Evolutionary conservation across 2,888 invertebrate genomes (phyloP), one percentile per base, ranked within the genome.

Genomic region (Aproaerema taeniolella): DNA sequence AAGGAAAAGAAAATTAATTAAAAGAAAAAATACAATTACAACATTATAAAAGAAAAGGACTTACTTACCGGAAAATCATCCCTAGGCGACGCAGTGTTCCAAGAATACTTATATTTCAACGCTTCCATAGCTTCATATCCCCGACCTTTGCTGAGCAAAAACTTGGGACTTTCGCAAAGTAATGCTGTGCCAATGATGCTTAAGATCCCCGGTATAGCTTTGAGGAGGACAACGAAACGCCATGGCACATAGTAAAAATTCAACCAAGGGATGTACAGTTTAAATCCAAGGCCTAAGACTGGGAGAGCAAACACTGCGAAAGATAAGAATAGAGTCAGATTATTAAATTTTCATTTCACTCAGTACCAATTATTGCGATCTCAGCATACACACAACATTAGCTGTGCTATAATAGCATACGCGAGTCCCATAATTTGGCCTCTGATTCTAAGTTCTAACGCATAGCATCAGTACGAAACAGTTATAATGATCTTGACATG

Each of bases 161-260:
- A 95, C 64, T 93, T 93, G 0, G 95, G 95, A 49, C 93, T 95
- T 64, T 95, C 95, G 0, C 92, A 90, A 38, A 91, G 71, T 30
- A 79, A 76, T 0, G 86, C 55, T 10, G 90, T 71, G 15, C 88
- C 81, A 0, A 90, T 8, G 0, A 89, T 85, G 0, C 92, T 90
- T 0, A 91, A 26, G 0, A 91, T 54, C 33, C 91, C 89, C 0
- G 94, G 90, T 0, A 92, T 15, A 38, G 89, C 88, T 49, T 93
- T 88, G 1, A 90, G 52, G 7, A 91, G 86, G 28, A 94, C 69
- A 35, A 93, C 89, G 12, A 94, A 53, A 31, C 95, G 82, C 95
- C 95, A 95, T 0, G 94, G 92, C 39, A 90, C 87, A 53, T 91
- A 90, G 1, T 69, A 66, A 46, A 93, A 51, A 2, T 70, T 71